A percentile compares a stretch with the other conserved stretches of the same genome.
phyloP scores from a whole-genome alignment of 2,113 vertebrate species.

The Diglossa brunneiventris region DNA sequence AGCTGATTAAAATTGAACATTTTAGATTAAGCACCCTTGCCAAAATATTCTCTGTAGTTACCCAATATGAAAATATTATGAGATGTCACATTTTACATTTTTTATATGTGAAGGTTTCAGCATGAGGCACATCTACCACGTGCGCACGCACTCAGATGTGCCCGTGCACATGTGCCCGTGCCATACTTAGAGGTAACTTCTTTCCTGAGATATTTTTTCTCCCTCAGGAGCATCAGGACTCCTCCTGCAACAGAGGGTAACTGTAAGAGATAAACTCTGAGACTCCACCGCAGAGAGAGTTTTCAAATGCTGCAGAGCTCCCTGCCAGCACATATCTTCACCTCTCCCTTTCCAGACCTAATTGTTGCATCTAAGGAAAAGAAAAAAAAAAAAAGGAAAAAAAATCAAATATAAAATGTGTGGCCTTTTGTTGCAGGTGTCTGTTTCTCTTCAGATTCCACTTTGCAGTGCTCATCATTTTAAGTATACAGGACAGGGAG shows the following conservation, averaged over 20 bases:
- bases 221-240: conserved; percentile 8
- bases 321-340: neutral
- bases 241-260: neutral
- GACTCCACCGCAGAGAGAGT: neutral
- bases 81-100: conserved; percentile 69
- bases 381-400: rapidly evolving
- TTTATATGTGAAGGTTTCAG: conserved; percentile 34
- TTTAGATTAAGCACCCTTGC: conserved; percentile 84
- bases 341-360: neutral
- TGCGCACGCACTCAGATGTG: rapidly evolving
- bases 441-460: neutral
- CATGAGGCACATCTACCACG: neutral
- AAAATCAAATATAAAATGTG: neutral
- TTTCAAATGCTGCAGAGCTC: neutral
- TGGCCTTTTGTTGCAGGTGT: neutral
- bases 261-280: conserved; percentile 32
- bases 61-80: conserved; percentile 79
- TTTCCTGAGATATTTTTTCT: conserved; percentile 6
- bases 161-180: rapidly evolving
- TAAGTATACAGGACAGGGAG: neutral
- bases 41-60: conserved; percentile 85
- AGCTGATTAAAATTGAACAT: conserved; percentile 87
- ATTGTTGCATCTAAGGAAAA: neutral
- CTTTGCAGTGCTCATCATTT: neutral
- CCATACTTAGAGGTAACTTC: conserved; percentile 27